A percentile compares a stretch with the other conserved stretches of the same genome.
Evolutionary conservation across 2,113 vertebrate genomes (phyloP).

Genomic region (Pseudopodoces humilis): DNA sequence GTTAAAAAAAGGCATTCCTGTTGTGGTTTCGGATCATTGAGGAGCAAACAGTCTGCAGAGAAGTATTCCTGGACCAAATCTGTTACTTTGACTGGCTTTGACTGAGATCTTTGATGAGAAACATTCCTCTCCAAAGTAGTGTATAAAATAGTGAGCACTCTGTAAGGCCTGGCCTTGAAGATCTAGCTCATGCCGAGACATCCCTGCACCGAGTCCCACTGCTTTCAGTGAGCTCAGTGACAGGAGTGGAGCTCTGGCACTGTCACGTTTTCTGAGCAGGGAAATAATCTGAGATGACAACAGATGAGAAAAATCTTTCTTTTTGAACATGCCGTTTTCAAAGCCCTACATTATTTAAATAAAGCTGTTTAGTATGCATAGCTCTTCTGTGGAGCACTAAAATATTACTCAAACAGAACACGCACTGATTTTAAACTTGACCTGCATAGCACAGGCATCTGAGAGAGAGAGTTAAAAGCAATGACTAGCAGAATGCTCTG

Average conservation of each 20-base stretch:
- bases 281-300: not conserved
- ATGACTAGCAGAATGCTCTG: not conserved
- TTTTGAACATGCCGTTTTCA: not conserved
- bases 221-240: not conserved
- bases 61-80: not conserved
- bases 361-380: constrained; percentile 44
- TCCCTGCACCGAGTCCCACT: not conserved
- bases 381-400: constrained; percentile 1
- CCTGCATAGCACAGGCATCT: not conserved
- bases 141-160: constrained; percentile 7
- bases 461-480: constrained; percentile 17
- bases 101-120: constrained; percentile 42
- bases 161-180: not conserved
- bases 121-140: constrained; percentile 23
- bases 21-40: not conserved
- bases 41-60: not conserved
- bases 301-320: constrained; percentile 1
- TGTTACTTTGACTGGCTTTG: constrained; percentile 6
- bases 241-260: not conserved
- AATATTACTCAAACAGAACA: constrained; percentile 46
- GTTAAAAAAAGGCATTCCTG: not conserved
- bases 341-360: constrained; percentile 13
- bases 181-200: not conserved
- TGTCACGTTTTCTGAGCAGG: not conserved
- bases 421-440: constrained; percentile 37